These are phyloP conservation scores for Patella vulgata DNA, from an alignment of 1,140 invertebrate genomes.

Conservation along the genomic window DNA sequence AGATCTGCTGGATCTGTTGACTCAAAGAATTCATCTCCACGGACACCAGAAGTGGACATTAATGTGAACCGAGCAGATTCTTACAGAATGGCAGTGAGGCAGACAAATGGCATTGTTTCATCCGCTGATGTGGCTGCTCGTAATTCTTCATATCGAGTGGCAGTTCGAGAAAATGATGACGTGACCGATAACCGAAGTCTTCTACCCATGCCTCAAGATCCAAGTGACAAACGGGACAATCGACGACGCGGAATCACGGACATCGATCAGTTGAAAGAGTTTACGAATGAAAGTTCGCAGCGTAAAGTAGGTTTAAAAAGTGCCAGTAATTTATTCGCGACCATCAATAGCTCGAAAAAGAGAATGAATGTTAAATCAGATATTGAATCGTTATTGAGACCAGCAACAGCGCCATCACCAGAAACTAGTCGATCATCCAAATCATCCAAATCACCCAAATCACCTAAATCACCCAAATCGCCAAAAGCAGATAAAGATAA, in stretches of 20 bases:
- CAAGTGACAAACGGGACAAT: slow-evolving; percentile 34
- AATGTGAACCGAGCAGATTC: slow-evolving; percentile 48
- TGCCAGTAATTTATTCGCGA: slow-evolving; percentile 7
- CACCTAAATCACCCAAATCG: slow-evolving; percentile 37
- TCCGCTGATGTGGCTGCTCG: slow-evolving; percentile 26
- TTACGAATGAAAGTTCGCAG: slow-evolving; percentile 14
- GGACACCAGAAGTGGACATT: slow-evolving; percentile 16
- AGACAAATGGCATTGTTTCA: slow-evolving; percentile 42
- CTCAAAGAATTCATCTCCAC: too few relatives aligned
- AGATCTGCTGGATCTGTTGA: too few relatives aligned
- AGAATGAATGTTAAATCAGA: slow-evolving; percentile 29
- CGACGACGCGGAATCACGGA: slow-evolving; percentile 58
- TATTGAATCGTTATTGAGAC: slow-evolving; percentile 12
- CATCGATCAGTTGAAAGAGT: slow-evolving; percentile 50
- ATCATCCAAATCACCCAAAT: slow-evolving; percentile 39
- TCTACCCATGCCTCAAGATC: slow-evolving; percentile 5
- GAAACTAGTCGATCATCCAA: slow-evolving; percentile 22
- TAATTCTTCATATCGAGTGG: slow-evolving; percentile 51
- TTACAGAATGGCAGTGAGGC: slow-evolving; percentile 53
- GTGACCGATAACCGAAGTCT: slow-evolving; percentile 12
- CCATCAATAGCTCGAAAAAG: slow-evolving; percentile 26
- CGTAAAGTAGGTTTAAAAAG: not conserved
- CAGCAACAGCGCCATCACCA: slow-evolving; percentile 22
- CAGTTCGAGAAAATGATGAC: slow-evolving; percentile 29
- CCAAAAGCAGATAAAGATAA: slow-evolving; percentile 42